phyloP scores from a whole-genome alignment of 2,797 vertebrate genomes.

The Saxicola maurus region DNA sequence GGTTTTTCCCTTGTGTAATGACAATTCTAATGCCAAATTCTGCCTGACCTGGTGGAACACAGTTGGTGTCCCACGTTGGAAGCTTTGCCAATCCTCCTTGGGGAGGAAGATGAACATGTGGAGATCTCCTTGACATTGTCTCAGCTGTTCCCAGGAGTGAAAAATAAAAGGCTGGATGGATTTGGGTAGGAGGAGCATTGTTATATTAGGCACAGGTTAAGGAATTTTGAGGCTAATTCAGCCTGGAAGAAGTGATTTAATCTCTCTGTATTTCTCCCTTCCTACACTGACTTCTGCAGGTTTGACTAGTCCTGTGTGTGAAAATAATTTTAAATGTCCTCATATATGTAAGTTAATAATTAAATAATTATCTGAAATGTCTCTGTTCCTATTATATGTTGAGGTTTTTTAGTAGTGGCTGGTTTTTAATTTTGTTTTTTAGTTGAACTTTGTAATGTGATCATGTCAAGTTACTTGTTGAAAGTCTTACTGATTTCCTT shows the following conservation, averaged over 20 bases:
- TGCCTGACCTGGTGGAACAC: neutral
- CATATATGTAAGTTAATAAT: neutral
- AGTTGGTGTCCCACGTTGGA: accelerated
- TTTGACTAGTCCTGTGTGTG: neutral
- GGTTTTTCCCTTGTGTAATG: neutral
- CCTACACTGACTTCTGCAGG: neutral
- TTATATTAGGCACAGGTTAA: neutral
- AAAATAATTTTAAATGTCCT: neutral
- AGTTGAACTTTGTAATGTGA: neutral
- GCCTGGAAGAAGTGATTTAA: neutral
- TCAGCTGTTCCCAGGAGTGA: neutral
- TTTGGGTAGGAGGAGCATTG: neutral
- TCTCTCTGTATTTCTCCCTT: neutral
- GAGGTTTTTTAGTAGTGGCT: neutral
- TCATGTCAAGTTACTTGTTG: neutral
- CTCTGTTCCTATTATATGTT: accelerated
- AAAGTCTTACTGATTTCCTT: slow-evolving; percentile 70
- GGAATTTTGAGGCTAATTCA: neutral
- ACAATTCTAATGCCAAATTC: too few species aligned
- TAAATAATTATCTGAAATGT: neutral
- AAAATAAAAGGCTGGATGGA: too few species aligned
- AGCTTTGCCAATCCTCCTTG: neutral
- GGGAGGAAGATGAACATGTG: accelerated
- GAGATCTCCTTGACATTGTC: neutral
- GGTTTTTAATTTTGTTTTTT: neutral